Conservation (phyloP, 2,888 invertebrate genomes). For the Xiphydria camelus region DNA sequence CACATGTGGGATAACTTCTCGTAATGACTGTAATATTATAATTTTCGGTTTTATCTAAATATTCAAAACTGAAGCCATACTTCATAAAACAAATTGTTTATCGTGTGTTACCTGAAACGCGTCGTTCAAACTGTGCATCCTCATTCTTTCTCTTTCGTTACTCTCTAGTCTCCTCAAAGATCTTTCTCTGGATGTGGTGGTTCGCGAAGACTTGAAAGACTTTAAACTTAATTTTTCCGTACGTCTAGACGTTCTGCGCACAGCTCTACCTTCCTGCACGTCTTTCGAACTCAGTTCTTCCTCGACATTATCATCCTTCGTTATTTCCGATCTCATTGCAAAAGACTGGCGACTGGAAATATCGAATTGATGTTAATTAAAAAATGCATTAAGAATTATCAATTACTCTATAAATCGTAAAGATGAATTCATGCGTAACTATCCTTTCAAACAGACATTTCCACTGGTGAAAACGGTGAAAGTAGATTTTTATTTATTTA, state of each 20-base stretch:
- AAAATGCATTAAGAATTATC: no score
- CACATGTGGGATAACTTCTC: slow-evolving; percentile 85
- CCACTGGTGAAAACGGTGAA: no score
- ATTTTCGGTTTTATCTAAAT: no score
- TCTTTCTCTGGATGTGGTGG: slow-evolving; percentile 64
- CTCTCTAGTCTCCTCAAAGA: slow-evolving; percentile 75
- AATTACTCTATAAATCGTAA: no score
- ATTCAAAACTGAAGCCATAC: no score
- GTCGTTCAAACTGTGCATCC: slow-evolving; percentile 80
- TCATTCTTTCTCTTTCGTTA: slow-evolving; percentile 77
- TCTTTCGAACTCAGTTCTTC: slow-evolving; percentile 35
- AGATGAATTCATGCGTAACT: no score
- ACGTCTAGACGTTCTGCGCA: slow-evolving; percentile 28
- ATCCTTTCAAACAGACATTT: no score
- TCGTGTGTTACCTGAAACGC: slow-evolving; percentile 71
- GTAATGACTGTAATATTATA: slow-evolving; percentile 71
- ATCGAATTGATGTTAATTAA: no score
- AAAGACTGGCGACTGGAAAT: no score
- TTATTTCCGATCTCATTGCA: slow-evolving; percentile 41
- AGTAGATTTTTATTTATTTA: no score
- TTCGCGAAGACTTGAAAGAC: slow-evolving; percentile 33
- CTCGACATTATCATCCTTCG: slow-evolving; percentile 30
- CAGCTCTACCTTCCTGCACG: slow-evolving; percentile 22
- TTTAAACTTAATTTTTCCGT: slow-evolving; percentile 33
- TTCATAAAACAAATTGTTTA: neutral